Evolutionary conservation across 2,888 invertebrate species (phyloP), one percentile per base, ranked within the genome.

Genomic region (Archips crataeganus): DNA sequence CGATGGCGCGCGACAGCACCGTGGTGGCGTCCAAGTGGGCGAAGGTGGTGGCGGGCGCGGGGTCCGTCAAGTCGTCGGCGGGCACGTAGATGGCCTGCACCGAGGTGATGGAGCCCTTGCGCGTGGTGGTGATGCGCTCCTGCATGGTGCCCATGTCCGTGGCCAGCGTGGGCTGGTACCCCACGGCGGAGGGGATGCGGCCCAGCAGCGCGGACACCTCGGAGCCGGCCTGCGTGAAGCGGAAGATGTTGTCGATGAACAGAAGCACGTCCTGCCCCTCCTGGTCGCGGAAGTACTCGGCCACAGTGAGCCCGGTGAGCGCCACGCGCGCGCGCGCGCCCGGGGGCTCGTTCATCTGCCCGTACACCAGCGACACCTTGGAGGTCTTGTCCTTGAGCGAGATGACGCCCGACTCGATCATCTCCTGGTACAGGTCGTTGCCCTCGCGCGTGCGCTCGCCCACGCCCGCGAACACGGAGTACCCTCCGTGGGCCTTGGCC

Each of bases 91-190:
- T 97, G 78, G 98, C 98, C 93, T 97, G 97, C 80, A 98, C 98
- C 69, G 97, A 98, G 75, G 98, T 98, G 85, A 98, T 98, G 79
- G 98, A 98, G 80, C 98, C 98, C 91, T 97, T 97, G 90, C 96
- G 98, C 80, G 98, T 98, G 81, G 98, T 98, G 77, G 98, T 98
- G 92, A 99, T 98, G 88, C 98, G 96, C 93, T 99, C 99, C 96
- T 99, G 98, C 98, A 99, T 98, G 87, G 97, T 96, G 96, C 99
- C 98, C 99, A 99, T 99, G 95, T 99, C 99, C 87, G 98, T 99
- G 84, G 98, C 98, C 89, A 99, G 92, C n/a, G 99, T 99, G 69
- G 99, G 99, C 89, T 99, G 99, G 92, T 99, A 99, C 89, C 99
- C 99, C 85, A 99, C 98, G 88, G 99, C 99, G 74, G 98, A 98